phyloP scores from a whole-genome alignment of 2,797 vertebrate species.

The Erethizon dorsatum region DNA sequence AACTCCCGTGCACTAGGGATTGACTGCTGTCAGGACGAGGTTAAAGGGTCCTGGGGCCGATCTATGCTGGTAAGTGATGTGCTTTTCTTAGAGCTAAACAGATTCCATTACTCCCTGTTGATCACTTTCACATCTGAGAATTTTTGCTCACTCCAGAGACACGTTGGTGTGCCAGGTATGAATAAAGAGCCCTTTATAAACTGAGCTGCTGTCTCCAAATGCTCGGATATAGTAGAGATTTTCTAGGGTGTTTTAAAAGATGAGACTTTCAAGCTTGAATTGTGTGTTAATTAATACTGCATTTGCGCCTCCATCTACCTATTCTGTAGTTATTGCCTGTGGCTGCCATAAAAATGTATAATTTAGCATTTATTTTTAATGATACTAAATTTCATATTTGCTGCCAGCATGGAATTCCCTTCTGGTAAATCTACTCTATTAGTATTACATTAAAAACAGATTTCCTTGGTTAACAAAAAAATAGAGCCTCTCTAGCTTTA shows the following conservation, averaged over 20 bases:
- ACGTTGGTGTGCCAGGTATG: slow-evolving; percentile 70
- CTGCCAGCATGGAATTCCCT: slow-evolving; percentile 79
- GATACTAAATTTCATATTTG: slow-evolving; percentile 81
- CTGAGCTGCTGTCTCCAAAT: neutral
- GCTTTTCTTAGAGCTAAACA: slow-evolving; percentile 55
- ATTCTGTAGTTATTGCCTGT: slow-evolving; percentile 28
- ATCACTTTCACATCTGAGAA: slow-evolving; percentile 66
- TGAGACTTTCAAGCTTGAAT: slow-evolving; percentile 62
- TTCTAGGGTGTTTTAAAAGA: slow-evolving; percentile 67
- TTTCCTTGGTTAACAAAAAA: slow-evolving; percentile 78
- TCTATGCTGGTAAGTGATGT: neutral
- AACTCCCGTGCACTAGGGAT: neutral
- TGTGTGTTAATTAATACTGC: slow-evolving; percentile 71
- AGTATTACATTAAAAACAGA: slow-evolving; percentile 83
- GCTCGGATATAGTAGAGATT: slow-evolving; percentile 21
- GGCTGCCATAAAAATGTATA: slow-evolving; percentile 63
- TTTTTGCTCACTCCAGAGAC: slow-evolving; percentile 67
- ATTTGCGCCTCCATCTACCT: neutral
- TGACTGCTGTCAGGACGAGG: neutral
- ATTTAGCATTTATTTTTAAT: slow-evolving; percentile 78
- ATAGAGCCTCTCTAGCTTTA: slow-evolving; percentile 67
- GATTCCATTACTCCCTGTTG: slow-evolving; percentile 49
- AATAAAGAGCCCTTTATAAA: slow-evolving; percentile 76
- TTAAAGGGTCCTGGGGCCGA: slow-evolving; percentile 11
- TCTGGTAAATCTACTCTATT: slow-evolving; percentile 79